These are phyloP conservation scores for Myrmecobius fasciatus DNA, from an alignment of 2,113 vertebrate species.

Conservation along the genomic window DNA sequence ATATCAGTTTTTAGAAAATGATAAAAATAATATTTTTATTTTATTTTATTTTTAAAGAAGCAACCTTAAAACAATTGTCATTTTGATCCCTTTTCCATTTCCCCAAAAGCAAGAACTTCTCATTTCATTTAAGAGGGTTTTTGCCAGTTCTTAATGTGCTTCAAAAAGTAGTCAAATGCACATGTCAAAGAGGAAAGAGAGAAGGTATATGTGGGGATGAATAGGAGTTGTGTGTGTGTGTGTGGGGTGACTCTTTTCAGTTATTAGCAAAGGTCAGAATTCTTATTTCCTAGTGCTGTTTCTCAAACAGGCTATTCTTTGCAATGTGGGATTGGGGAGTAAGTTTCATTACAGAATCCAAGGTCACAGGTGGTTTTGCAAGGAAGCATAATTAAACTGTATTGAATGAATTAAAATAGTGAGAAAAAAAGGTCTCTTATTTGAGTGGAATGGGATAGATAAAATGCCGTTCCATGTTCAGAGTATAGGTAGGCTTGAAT, in stretches of 20 bases:
- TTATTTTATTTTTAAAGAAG: background rate
- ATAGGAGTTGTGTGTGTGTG: background rate
- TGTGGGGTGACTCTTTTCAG: background rate
- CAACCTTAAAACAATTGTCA: background rate
- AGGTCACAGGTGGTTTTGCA: constrained; percentile 84
- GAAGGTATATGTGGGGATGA: background rate
- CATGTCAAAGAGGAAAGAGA: background rate
- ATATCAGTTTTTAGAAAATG: background rate
- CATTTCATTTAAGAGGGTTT: constrained; percentile 22
- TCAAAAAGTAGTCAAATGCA: background rate
- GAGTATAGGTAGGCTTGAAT: constrained; percentile 34
- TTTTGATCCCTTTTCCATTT: constrained; percentile 45
- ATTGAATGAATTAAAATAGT: constrained; percentile 79
- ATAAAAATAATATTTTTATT: background rate
- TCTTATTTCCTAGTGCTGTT: constrained; percentile 45
- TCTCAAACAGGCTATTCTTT: constrained; percentile 30
- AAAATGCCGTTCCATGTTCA: constrained; percentile 73
- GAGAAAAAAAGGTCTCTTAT: constrained; percentile 73
- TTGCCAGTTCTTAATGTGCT: constrained; percentile 50
- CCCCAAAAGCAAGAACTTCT: constrained; percentile 19
- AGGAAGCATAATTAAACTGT: constrained; percentile 83
- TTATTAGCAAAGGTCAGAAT: constrained; percentile 37
- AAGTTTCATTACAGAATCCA: constrained; percentile 77
- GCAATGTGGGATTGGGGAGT: constrained; percentile 8
- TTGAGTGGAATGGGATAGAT: constrained; percentile 71